Evolutionary conservation across 2,113 vertebrate genomes (phyloP).

Genomic region (Chionis minor): DNA sequence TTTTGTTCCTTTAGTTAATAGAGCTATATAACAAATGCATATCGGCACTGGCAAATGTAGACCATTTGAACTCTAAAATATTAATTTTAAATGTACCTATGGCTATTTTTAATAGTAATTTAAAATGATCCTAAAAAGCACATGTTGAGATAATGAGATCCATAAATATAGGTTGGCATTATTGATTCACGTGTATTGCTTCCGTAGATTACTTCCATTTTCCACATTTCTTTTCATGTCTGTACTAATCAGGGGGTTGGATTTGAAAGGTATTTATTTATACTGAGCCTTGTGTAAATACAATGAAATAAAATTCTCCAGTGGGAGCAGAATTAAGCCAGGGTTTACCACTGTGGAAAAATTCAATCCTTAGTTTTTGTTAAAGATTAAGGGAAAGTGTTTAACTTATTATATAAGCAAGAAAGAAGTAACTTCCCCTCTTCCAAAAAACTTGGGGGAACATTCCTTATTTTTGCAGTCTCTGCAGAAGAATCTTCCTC

Average conservation of each 20-base stretch:
- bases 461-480: neutral
- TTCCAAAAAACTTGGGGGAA: neutral
- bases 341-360: neutral
- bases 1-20: constrained; percentile 68
- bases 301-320: neutral
- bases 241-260: neutral
- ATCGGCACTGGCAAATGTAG: constrained; percentile 40
- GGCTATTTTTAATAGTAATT: constrained; percentile 66
- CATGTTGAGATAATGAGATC: constrained; percentile 63
- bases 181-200: constrained; percentile 61
- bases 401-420: neutral
- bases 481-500: neutral
- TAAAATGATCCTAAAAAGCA: constrained; percentile 62
- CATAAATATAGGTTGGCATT: constrained; percentile 62
- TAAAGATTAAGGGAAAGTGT: neutral
- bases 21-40: constrained; percentile 51
- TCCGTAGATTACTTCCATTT: constrained; percentile 49
- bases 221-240: constrained; percentile 30
- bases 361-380: neutral
- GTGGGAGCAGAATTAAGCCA: neutral
- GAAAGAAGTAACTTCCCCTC: neutral
- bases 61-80: constrained; percentile 66
- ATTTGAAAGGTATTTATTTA: constrained; percentile 37
- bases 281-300: neutral
- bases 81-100: constrained; percentile 67